A percentile compares a stretch with the other conserved stretches of the same genome.
Evolutionary conservation across 2,113 vertebrate genomes (phyloP).

Genomic region (Cygnus buccinator): DNA sequence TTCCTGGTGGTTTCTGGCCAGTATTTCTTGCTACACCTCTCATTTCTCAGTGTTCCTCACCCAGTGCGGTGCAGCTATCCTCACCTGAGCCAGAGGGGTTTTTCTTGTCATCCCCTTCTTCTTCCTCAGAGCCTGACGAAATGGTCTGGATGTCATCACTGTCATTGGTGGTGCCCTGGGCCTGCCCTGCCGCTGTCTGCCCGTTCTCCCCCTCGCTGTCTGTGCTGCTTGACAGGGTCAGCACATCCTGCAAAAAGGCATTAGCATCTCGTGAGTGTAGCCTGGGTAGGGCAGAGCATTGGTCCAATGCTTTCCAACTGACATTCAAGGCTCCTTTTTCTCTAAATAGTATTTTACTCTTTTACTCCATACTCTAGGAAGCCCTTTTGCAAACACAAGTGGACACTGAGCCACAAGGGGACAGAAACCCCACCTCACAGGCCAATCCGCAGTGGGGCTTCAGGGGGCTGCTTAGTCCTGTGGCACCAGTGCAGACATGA

Average conservation of each 20-base stretch:
- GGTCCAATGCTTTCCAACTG: rapidly evolving
- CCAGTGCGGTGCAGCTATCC: conserved; percentile 7
- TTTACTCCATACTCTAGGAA: neutral
- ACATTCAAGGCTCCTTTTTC: neutral
- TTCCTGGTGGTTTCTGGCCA: neutral
- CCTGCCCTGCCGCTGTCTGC: conserved; percentile 38
- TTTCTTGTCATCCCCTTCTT: conserved; percentile 88
- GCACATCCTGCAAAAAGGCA: conserved; percentile 80
- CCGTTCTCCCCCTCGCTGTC: conserved; percentile 78
- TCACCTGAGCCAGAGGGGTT: conserved; percentile 53
- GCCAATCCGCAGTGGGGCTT: rapidly evolving
- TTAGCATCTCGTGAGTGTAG: neutral
- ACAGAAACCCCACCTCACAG: neutral
- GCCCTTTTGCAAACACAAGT: rapidly evolving
- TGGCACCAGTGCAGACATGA: neutral
- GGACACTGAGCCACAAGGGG: neutral
- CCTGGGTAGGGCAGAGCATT: neutral
- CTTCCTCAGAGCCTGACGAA: conserved; percentile 90
- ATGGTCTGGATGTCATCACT: conserved; percentile 98
- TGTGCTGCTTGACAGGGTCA: conserved; percentile 88
- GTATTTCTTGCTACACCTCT: rapidly evolving
- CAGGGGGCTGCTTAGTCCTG: neutral
- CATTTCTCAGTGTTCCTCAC: neutral
- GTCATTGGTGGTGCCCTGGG: conserved; percentile 76
- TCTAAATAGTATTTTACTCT: rapidly evolving